Evolutionary conservation across 2,888 invertebrate genomes (phyloP).

Genomic region (Carcina quercana): DNA sequence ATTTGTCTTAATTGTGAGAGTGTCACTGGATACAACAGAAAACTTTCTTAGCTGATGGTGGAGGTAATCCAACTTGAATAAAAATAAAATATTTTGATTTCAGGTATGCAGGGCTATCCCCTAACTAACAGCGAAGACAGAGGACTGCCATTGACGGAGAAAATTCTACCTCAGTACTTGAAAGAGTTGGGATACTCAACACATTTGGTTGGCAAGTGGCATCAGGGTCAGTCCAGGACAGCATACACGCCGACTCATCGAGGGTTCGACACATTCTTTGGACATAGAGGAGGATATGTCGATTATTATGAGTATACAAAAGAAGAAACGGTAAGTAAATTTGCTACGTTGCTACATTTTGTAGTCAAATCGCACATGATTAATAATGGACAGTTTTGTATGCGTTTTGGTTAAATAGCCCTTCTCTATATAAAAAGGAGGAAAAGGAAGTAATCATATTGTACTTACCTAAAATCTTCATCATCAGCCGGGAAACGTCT

Average conservation of each 20-base stretch:
- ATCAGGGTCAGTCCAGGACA: slow-evolving; percentile 70
- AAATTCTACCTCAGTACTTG: slow-evolving; percentile 76
- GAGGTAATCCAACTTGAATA: no score
- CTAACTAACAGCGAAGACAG: slow-evolving; percentile 55
- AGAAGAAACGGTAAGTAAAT: slow-evolving; percentile 28
- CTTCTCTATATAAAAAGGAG: no score
- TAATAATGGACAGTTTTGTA: no score
- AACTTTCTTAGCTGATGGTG: no score
- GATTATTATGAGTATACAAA: slow-evolving; percentile 81
- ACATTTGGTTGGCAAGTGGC: slow-evolving; percentile 89
- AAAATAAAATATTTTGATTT: slow-evolving; percentile 5
- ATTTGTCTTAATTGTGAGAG: no score
- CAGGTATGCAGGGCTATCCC: slow-evolving; percentile 66
- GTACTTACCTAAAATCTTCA: no score
- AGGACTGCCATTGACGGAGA: slow-evolving; percentile 58
- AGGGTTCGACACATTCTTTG: slow-evolving; percentile 89
- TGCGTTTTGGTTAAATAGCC: no score
- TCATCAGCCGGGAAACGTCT: no score
- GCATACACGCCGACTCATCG: slow-evolving; percentile 80
- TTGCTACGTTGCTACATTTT: no score
- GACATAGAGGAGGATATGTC: slow-evolving; percentile 87
- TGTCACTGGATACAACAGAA: no score
- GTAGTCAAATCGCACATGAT: no score
- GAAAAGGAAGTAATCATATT: no score
- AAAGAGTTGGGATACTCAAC: slow-evolving; percentile 80